Percentiles rank a stretch among this genome's conserved stretches.
Evolutionary conservation across 1,140 invertebrate genomes (phyloP).

Genomic region (Diplogasteroides magnus): DNA sequence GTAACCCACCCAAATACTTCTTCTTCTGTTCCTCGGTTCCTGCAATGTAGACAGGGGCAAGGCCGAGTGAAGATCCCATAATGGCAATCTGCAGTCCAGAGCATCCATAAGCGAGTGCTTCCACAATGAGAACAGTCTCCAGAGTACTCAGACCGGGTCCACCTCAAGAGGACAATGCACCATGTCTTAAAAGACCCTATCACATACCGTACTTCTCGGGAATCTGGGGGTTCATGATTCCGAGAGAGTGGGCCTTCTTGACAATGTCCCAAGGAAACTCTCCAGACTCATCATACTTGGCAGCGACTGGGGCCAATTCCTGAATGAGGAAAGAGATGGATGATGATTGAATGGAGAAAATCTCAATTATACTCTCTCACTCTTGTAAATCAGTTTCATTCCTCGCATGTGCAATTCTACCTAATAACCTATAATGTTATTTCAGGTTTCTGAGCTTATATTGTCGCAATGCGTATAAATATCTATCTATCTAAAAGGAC

Average conservation of each 20-base stretch:
- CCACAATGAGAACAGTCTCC: conserved; percentile 77
- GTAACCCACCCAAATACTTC: conserved; percentile 72
- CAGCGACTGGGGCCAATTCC: conserved; percentile 75
- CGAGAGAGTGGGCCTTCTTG: conserved; percentile 84
- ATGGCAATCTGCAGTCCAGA: conserved; percentile 85
- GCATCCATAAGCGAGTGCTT: conserved; percentile 88
- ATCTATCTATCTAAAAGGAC: background rate
- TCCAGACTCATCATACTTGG: conserved; percentile 80
- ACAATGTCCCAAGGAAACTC: conserved; percentile 89
- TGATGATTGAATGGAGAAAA: background rate
- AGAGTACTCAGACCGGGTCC: conserved; percentile 60
- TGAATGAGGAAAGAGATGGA: background rate
- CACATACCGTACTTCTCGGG: conserved; percentile 63
- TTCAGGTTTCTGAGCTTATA: too few relatives aligned
- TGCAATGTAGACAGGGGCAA: conserved; percentile 77
- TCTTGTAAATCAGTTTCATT: too few relatives aligned
- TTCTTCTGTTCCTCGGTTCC: conserved; percentile 83
- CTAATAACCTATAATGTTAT: too few relatives aligned
- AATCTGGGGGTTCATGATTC: conserved; percentile 80
- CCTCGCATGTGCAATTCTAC: too few relatives aligned
- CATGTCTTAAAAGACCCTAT: background rate
- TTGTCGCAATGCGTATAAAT: background rate
- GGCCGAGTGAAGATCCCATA: conserved; percentile 68
- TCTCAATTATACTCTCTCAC: too few relatives aligned
- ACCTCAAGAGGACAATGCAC: conserved; percentile 27